Evolutionary conservation across 2,888 invertebrate genomes (phyloP).

Genomic region (Esperia sulphurella): DNA sequence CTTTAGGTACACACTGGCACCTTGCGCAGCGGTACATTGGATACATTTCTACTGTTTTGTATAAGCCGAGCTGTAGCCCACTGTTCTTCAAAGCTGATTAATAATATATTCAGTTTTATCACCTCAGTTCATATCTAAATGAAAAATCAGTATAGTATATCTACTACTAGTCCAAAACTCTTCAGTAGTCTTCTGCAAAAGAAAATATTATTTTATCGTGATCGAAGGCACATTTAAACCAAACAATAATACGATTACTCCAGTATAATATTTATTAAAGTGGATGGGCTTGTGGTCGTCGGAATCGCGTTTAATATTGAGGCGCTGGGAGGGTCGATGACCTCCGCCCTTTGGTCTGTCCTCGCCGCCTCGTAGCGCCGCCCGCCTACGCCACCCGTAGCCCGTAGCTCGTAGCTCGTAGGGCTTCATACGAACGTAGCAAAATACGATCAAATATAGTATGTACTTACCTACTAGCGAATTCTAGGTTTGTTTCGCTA

Average conservation of each 20-base stretch:
- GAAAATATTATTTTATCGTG: constrained; percentile 4
- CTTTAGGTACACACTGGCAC: no score
- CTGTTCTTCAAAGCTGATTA: no score
- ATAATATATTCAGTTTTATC: no score
- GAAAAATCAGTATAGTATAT: no score
- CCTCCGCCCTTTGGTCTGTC: constrained; percentile 20
- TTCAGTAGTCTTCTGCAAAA: background rate
- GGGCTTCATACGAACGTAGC: background rate
- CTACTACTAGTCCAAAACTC: background rate
- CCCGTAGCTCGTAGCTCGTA: background rate
- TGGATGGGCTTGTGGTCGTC: constrained; percentile 25
- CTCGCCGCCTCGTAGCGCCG: background rate
- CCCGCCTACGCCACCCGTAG: background rate
- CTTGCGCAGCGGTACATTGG: no score
- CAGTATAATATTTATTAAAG: constrained; percentile 36
- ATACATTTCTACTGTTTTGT: no score
- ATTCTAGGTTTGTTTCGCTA: constrained; percentile 3
- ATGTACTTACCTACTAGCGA: constrained; percentile 2
- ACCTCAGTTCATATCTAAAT: no score
- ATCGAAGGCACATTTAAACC: constrained; percentile 9
- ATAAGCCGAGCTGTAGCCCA: no score
- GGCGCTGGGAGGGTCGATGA: constrained; percentile 34
- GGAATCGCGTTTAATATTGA: constrained; percentile 34
- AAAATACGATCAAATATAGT: constrained; percentile 5
- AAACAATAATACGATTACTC: constrained; percentile 14